These are phyloP conservation scores for Girardia tigrina DNA, from an alignment of 2,888 invertebrate genomes.

Conservation along the genomic window DNA sequence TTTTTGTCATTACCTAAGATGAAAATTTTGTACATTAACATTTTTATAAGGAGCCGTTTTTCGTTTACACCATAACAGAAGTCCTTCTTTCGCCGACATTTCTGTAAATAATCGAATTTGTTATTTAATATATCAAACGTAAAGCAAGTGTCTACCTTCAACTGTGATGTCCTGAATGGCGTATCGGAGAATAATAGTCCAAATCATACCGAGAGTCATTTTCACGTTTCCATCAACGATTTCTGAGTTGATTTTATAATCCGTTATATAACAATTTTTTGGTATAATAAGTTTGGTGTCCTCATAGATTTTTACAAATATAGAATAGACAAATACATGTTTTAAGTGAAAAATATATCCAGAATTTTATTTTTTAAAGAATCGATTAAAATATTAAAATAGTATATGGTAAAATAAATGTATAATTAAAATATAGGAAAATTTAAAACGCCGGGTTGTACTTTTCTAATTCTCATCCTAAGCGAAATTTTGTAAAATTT, in stretches of 20 bases:
- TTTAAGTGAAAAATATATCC: too few species aligned
- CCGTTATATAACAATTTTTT: neutral
- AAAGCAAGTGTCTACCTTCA: conserved; percentile 55
- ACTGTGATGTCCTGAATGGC: conserved; percentile 99
- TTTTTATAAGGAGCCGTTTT: conserved; percentile 99
- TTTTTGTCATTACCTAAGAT: conserved; percentile 61
- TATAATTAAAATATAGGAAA: too few species aligned
- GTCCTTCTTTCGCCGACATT: conserved; percentile 92
- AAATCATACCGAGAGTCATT: conserved; percentile 99
- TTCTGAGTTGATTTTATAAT: conserved; percentile 57
- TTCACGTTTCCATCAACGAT: conserved; percentile 98
- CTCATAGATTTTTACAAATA: too few species aligned
- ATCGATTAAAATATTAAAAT: too few species aligned
- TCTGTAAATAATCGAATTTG: conserved; percentile 32
- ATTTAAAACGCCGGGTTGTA: too few species aligned
- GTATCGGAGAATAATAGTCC: conserved; percentile 98
- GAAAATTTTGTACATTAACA: conserved; percentile 99
- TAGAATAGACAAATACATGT: too few species aligned
- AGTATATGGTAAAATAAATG: too few species aligned
- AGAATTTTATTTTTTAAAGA: too few species aligned
- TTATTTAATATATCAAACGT: neutral
- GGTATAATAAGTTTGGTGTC: too few species aligned
- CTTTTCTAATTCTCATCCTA: too few species aligned
- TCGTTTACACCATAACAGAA: conserved; percentile 96
- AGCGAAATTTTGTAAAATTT: too few species aligned